Conservation (phyloP, 2,888 invertebrate species). For the Drosophila multiciliata region DNA sequence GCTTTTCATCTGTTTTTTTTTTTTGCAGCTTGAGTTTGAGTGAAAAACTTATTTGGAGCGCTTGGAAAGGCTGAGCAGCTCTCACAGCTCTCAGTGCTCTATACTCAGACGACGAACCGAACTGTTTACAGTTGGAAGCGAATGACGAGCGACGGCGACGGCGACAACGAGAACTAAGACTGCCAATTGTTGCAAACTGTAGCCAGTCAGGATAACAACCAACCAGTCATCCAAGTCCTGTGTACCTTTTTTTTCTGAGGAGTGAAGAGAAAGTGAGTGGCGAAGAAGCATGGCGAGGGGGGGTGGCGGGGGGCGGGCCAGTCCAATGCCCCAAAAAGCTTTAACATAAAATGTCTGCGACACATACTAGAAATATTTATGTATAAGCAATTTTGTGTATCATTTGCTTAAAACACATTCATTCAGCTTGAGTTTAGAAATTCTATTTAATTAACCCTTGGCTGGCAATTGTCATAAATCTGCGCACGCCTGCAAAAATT, state of each 20-base stretch:
- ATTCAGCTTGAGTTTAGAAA: conserved; percentile 44
- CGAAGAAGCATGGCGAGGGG: not conserved
- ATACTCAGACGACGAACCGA: conserved; percentile 40
- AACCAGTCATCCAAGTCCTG: conserved; percentile 42
- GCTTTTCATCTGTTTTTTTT: conserved; percentile 3
- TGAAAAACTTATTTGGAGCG: conserved; percentile 39
- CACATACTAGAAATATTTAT: conserved; percentile 60
- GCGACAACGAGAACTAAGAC: conserved; percentile 49
- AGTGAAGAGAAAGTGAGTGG: not conserved
- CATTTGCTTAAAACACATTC: conserved; percentile 52
- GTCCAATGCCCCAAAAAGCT: conserved; percentile 43
- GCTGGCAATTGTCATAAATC: conserved; percentile 53
- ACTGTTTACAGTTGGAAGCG: conserved; percentile 72
- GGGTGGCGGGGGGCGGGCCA: not conserved
- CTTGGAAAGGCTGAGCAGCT: conserved; percentile 46
- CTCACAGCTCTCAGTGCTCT: conserved; percentile 5
- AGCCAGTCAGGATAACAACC: conserved; percentile 38
- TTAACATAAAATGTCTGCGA: conserved; percentile 37
- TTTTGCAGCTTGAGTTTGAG: conserved; percentile 53
- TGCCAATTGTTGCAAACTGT: conserved; percentile 81
- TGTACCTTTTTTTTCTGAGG: conserved; percentile 44
- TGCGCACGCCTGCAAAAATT: conserved; percentile 60
- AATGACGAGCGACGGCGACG: conserved; percentile 33
- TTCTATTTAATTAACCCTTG: conserved; percentile 73
- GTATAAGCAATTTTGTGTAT: conserved; percentile 56